Base-by-base conservation (phyloP, 1,140 invertebrate species). In the Scaptomyza montana region DNA sequence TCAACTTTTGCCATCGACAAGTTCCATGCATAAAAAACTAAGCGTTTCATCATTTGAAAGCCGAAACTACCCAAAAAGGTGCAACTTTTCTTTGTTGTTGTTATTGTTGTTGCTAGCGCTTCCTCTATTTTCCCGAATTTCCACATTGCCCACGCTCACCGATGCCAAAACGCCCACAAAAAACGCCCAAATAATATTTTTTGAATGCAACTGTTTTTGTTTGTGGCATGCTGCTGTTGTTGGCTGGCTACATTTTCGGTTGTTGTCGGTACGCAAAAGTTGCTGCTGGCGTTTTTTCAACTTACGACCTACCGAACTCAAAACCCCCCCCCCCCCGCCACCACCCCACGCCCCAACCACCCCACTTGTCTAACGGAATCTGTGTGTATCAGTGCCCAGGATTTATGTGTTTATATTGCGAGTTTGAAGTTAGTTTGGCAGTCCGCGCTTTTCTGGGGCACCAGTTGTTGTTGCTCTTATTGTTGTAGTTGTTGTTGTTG, bases 381-480 rank as follows among this genome's bases (percentile, higher is more conserved):
- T 76, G 74, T 72, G 74, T 67, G 69, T 72, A 76, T 66, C 74
- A 76, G 69, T 66, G 69, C 51, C 54, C 36, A 66, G 68, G 69
- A 76, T 76, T 76, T 76, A 76, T 76, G 74, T 76, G 74, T 75
- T 71, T 75, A 57, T 76, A 67, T 76, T 76, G 56, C 41, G 74
- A 76, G 74, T 76, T 76, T 76, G 74, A 72, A 76, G 74, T 76
- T 76, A 72, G 74, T 72, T 76, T 76, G 68, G 74, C 74, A 72
- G 68, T 66, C 50, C 62, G 73, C 68, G 73, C 25, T 43, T 49
- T 66, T 72, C 67, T 66, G 50, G 68, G 61, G 19, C 56, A 55
- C 16, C 59, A 54, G 51, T 43, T 39, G 36, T 33, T 50, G 63
- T 53, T 50, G 30, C 47, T 16, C 16, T 16, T 16, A 16, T 16